Evolutionary conservation across 2,888 invertebrate genomes (phyloP).

Genomic region (Julus scandinavius): DNA sequence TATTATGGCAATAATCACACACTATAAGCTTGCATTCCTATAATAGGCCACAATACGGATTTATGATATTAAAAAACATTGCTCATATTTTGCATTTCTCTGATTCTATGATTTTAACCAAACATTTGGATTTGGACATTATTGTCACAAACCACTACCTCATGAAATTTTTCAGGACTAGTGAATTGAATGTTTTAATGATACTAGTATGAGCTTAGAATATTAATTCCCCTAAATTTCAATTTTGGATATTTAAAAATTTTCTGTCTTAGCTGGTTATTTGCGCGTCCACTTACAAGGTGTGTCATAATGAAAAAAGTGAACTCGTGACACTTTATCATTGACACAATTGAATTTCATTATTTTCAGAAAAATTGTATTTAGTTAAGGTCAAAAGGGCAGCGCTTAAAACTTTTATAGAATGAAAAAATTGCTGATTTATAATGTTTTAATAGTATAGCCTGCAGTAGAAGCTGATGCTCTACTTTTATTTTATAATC

Average conservation of each 20-base stretch:
- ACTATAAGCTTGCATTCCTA: neutral
- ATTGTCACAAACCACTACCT: too few relatives aligned
- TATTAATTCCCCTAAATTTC: neutral
- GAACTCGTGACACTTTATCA: neutral
- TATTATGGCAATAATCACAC: neutral
- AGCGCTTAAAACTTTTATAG: neutral
- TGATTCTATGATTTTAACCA: too few relatives aligned
- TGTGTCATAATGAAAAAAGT: neutral
- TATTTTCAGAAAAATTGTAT: neutral
- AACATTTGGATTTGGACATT: too few relatives aligned
- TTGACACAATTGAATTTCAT: neutral
- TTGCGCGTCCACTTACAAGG: neutral
- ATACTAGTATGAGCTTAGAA: neutral
- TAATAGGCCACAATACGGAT: too few relatives aligned
- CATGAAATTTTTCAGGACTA: too few relatives aligned
- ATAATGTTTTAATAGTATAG: neutral
- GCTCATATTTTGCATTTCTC: too few relatives aligned
- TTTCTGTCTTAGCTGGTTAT: too few relatives aligned
- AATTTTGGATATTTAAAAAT: neutral
- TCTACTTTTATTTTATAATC: neutral
- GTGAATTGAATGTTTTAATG: neutral
- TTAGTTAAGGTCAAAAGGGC: conserved; percentile 2
- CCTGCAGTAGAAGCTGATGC: too few relatives aligned
- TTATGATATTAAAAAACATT: too few relatives aligned
- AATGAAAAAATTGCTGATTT: neutral